Conservation (phyloP, 2,888 invertebrate genomes). For the Pasiphila rectangulata region DNA sequence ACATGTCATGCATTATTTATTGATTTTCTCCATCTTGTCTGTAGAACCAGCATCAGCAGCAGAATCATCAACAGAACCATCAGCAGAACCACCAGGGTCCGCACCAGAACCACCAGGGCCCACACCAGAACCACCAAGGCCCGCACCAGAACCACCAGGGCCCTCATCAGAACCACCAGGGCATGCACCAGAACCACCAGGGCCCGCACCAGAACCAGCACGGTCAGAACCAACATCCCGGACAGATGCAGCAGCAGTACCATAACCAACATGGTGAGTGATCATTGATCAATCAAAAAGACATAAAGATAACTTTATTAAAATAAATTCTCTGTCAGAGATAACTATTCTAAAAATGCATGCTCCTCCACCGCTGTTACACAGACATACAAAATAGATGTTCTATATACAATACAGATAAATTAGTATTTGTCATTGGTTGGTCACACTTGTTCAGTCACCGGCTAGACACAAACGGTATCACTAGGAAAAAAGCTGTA, state of each 20-base stretch:
- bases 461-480: too few relatives aligned
- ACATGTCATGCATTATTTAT: too few relatives aligned
- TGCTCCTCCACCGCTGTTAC: too few relatives aligned
- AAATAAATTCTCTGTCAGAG: too few relatives aligned
- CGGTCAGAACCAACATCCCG: constrained; percentile 33
- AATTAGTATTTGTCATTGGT: too few relatives aligned
- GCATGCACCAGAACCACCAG: constrained; percentile 43
- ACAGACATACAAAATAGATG: too few relatives aligned
- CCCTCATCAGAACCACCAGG: constrained; percentile 32
- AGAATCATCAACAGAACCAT: constrained; percentile 43
- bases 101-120: constrained; percentile 38
- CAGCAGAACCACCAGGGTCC: constrained; percentile 58
- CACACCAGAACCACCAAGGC: constrained; percentile 7
- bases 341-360: too few relatives aligned
- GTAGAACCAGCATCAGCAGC: constrained; percentile 19
- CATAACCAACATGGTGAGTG: constrained; percentile 28
- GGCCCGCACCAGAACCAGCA: constrained; percentile 30
- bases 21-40: background rate
- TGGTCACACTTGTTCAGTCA: too few relatives aligned
- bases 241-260: constrained; percentile 23
- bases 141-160: constrained; percentile 31
- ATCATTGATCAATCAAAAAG: too few relatives aligned
- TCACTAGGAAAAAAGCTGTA: too few relatives aligned
- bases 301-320: too few relatives aligned
- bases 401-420: too few relatives aligned